These are phyloP conservation scores for Perca schrenkii DNA, from an alignment of 2,113 vertebrate genomes.

Conservation along the genomic window DNA sequence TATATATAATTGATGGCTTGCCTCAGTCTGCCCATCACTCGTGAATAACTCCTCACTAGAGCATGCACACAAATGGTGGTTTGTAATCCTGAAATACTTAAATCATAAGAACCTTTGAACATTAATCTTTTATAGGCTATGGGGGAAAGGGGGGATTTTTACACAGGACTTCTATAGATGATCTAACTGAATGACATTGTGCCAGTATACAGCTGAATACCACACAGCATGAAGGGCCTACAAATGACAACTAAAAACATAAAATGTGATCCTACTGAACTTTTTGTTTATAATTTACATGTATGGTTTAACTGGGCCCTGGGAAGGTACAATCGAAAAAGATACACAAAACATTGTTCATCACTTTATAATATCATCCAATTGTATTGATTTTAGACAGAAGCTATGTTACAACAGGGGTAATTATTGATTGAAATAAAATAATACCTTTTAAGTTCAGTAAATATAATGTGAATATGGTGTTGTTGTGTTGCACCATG, in stretches of 20 bases:
- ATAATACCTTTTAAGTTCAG: too few species aligned
- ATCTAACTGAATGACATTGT: constrained; percentile 2
- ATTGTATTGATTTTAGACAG: not conserved
- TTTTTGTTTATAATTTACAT: not conserved
- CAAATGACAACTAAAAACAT: not conserved
- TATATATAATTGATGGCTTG: constrained; percentile 63
- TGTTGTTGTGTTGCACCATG: not conserved
- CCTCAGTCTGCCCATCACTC: constrained; percentile 48
- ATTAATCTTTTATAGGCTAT: constrained; percentile 36
- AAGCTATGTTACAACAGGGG: not conserved
- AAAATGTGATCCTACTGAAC: not conserved
- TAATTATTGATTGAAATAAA: not conserved
- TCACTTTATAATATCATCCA: not conserved
- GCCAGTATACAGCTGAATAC: too few species aligned
- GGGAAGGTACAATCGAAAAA: not conserved
- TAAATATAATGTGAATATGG: not conserved
- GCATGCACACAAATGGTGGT: constrained; percentile 39
- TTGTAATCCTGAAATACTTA: constrained; percentile 49
- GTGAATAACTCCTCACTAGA: constrained; percentile 58
- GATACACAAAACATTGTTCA: not conserved
- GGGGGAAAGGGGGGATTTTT: not conserved
- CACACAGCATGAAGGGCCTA: not conserved
- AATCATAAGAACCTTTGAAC: constrained; percentile 42
- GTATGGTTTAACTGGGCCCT: not conserved
- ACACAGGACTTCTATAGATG: not conserved